These are phyloP conservation scores for Phocoena sinus DNA, from an alignment of 2,113 vertebrate genomes.

Conservation along the genomic window DNA sequence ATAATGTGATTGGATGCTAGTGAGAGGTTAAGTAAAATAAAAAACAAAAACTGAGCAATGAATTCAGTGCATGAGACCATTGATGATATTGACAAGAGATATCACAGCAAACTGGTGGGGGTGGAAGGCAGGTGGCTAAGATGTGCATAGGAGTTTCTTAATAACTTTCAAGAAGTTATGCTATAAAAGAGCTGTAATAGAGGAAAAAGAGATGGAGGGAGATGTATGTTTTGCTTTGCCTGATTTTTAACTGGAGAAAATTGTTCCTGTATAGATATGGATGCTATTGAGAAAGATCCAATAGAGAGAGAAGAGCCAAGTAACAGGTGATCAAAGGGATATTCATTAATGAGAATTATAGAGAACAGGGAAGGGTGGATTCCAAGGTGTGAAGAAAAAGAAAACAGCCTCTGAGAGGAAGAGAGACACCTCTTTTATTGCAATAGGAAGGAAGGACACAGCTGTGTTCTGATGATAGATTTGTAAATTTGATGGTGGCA, in stretches of 20 bases:
- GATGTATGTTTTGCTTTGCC: neutral
- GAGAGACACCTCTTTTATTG: neutral
- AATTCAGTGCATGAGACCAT: neutral
- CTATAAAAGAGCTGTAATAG: neutral
- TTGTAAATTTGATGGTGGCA: neutral
- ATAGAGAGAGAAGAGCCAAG: neutral
- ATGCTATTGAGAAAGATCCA: neutral
- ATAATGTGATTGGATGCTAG: neutral
- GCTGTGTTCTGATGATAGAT: neutral
- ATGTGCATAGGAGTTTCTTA: neutral
- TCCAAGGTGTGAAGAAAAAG: neutral
- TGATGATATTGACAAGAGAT: neutral
- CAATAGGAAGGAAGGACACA: neutral
- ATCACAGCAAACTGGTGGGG: neutral
- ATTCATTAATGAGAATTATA: neutral
- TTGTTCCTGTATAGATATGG: neutral
- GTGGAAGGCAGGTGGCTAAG: neutral
- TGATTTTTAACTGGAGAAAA: neutral
- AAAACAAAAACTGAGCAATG: neutral
- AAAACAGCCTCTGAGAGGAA: neutral
- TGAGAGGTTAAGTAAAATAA: neutral
- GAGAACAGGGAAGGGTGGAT: neutral
- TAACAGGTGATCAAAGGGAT: neutral
- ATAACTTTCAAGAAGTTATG: neutral
- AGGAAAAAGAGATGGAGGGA: neutral